A percentile compares a stretch with the other conserved stretches of the same genome.
Evolutionary conservation across 2,113 vertebrate genomes (phyloP).

Genomic region (Anseranas semipalmata): DNA sequence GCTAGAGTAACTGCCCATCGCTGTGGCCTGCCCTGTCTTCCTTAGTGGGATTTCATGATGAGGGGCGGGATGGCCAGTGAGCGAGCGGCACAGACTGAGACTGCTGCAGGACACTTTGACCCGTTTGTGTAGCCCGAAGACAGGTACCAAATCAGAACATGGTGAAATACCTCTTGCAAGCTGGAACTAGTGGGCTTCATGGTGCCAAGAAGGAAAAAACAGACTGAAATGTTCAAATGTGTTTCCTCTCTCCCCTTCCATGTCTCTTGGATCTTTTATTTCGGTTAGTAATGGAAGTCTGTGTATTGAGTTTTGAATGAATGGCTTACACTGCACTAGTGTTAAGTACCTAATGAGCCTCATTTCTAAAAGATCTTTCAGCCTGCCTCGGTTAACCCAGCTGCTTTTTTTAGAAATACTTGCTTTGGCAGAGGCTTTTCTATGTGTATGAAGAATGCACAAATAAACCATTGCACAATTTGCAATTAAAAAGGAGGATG

Average conservation of each 20-base stretch:
- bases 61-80: not conserved
- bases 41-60: not conserved
- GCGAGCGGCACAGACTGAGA: not conserved
- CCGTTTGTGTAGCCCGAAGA: not conserved
- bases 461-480: conserved; percentile 52
- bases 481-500: conserved; percentile 44
- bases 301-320: conserved; percentile 49
- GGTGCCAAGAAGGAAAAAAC: not conserved
- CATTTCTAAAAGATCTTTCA: conserved; percentile 47
- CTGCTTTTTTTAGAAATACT: conserved; percentile 61
- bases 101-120: conserved; percentile 6
- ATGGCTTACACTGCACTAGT: not conserved
- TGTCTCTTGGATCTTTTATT: conserved; percentile 40
- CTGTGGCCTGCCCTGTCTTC: not conserved
- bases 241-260: conserved; percentile 20
- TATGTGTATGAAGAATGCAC: conserved; percentile 6
- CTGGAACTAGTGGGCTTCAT: not conserved
- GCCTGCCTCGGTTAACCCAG: conserved; percentile 54
- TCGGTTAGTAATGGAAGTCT: conserved; percentile 34
- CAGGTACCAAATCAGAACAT: not conserved
- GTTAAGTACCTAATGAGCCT: conserved; percentile 56
- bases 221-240: conserved; percentile 35
- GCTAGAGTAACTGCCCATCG: not conserved
- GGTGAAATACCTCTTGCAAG: not conserved
- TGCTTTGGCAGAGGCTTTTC: conserved; percentile 54